These are phyloP conservation scores for Ashinkailepas kermadecensis DNA, from an alignment of 2,888 invertebrate genomes.

Conservation along the genomic window DNA sequence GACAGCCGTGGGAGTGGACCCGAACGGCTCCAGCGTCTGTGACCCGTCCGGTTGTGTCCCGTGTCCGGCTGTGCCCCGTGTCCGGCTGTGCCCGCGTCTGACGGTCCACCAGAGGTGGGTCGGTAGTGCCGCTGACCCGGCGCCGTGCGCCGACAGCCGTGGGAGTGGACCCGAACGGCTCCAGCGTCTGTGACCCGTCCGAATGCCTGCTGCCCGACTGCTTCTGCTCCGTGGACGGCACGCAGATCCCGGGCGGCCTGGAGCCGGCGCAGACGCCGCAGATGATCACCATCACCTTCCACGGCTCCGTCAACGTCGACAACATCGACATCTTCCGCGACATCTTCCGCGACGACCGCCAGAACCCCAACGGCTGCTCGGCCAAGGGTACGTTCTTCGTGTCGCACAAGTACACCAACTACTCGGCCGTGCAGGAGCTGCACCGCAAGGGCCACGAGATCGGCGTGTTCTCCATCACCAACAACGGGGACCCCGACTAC, in stretches of 20 bases:
- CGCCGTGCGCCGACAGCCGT: constrained; percentile 34
- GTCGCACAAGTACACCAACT: constrained; percentile 41
- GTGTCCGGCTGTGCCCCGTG: too few species aligned
- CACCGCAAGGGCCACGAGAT: constrained; percentile 78
- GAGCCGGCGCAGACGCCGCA: constrained; percentile 39
- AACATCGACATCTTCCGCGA: constrained; percentile 41
- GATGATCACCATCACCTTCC: constrained; percentile 41
- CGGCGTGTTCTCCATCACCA: constrained; percentile 81
- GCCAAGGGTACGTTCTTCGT: constrained; percentile 41
- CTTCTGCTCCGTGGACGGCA: constrained; percentile 41
- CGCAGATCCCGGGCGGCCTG: constrained; percentile 39
- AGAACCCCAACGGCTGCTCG: constrained; percentile 41
- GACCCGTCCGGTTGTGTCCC: constrained; percentile 39
- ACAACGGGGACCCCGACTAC: constrained; percentile 84
- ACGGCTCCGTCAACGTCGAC: constrained; percentile 41
- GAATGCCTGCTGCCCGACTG: constrained; percentile 40
- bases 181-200: constrained; percentile 38
- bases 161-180: constrained; percentile 40
- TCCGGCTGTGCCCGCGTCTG: too few species aligned
- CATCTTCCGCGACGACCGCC: constrained; percentile 37
- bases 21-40: constrained; percentile 39
- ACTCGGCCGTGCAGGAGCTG: constrained; percentile 40
- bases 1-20: constrained; percentile 39
- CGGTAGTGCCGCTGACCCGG: too few species aligned
- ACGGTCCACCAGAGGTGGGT: too few species aligned